Conservation (phyloP, 2,888 invertebrate genomes). For the Caenorhabditis uteleia region DNA sequence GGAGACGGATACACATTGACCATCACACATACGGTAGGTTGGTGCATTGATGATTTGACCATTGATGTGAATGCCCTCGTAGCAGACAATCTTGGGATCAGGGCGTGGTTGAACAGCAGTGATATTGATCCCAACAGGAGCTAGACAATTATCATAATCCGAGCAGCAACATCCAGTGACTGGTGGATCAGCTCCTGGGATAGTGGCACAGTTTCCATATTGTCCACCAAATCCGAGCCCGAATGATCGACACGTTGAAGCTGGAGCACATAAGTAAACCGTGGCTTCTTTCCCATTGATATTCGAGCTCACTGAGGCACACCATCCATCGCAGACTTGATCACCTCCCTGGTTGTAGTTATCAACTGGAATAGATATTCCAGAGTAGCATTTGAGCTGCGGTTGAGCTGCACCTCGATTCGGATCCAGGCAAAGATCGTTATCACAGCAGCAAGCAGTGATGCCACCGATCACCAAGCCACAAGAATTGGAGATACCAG, state of each 20-base stretch:
- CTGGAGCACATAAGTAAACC: slow-evolving; percentile 48
- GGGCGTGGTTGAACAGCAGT: slow-evolving; percentile 35
- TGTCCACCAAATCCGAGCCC: slow-evolving; percentile 48
- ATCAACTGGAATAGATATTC: slow-evolving; percentile 44
- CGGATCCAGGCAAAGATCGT: slow-evolving; percentile 45
- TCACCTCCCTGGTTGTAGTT: slow-evolving; percentile 45
- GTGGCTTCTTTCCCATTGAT: slow-evolving; percentile 46
- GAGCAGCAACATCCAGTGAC: slow-evolving; percentile 50
- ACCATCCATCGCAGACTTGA: slow-evolving; percentile 49
- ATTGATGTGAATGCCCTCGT: slow-evolving; percentile 47
- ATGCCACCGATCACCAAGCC: slow-evolving; percentile 36
- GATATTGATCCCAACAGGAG: slow-evolving; percentile 40
- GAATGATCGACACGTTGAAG: slow-evolving; percentile 38
- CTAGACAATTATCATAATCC: slow-evolving; percentile 41
- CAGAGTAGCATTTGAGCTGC: slow-evolving; percentile 49
- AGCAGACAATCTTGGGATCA: slow-evolving; percentile 47
- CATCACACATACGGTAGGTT: slow-evolving; percentile 43
- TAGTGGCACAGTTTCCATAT: slow-evolving; percentile 41
- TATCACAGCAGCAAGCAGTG: slow-evolving; percentile 46
- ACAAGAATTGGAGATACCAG: slow-evolving; percentile 30
- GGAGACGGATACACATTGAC: slow-evolving; percentile 45
- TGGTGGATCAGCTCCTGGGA: slow-evolving; percentile 39
- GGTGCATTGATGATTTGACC: slow-evolving; percentile 25
- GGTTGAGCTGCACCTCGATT: slow-evolving; percentile 26
- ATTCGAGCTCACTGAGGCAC: slow-evolving; percentile 35